A percentile compares a stretch with the other conserved stretches of the same genome.
These are phyloP conservation scores for Nyctibius bracteatus DNA, from an alignment of 2,113 vertebrate species.

Conservation along the genomic window DNA sequence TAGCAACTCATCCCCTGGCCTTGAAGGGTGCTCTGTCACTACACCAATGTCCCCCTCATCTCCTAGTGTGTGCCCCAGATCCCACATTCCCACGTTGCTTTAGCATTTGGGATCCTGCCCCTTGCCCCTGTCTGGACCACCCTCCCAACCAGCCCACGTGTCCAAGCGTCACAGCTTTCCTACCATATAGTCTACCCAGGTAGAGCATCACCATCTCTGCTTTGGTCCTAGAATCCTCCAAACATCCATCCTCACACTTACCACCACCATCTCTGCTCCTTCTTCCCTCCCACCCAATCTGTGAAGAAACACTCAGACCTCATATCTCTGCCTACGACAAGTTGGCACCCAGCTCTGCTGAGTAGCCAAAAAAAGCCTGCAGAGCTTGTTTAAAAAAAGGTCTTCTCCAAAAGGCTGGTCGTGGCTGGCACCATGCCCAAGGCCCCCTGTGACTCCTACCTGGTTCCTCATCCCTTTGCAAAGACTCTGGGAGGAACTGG, in stretches of 20 bases:
- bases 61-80: neutral
- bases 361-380: neutral
- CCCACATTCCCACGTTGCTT: neutral
- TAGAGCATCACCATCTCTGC: neutral
- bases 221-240: neutral
- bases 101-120: neutral
- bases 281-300: neutral
- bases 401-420: neutral
- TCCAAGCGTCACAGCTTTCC: neutral
- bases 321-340: neutral
- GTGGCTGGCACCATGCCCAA: neutral
- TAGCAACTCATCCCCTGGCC: neutral
- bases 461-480: neutral
- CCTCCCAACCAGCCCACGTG: neutral
- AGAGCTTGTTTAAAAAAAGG: neutral
- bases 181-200: neutral
- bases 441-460: accelerated
- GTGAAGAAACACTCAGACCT: neutral
- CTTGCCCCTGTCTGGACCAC: neutral
- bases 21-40: neutral
- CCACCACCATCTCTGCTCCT: neutral
- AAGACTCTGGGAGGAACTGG: neutral
- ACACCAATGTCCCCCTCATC: neutral
- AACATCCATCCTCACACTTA: neutral
- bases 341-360: neutral